Percentiles rank a stretch among this genome's conserved stretches.
These are phyloP conservation scores for Hirtodrosophila alboralis DNA, from an alignment of 2,888 invertebrate genomes.

Conservation along the genomic window DNA sequence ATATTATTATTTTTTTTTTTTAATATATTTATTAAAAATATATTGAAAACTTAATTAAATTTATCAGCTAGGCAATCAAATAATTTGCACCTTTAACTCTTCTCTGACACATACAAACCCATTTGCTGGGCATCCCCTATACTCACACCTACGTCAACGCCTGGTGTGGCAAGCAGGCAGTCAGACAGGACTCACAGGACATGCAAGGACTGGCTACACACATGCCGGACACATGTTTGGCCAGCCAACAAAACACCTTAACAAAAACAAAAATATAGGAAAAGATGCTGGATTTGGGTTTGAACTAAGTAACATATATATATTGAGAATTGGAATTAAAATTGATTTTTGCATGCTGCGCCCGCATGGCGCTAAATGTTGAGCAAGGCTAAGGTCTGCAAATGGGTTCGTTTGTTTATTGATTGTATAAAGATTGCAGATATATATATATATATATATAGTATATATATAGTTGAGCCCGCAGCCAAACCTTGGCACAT, in stretches of 20 bases:
- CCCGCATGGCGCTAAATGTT: constrained; percentile 72
- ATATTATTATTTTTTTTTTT: no score
- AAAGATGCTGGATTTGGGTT: constrained; percentile 14
- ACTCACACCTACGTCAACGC: constrained; percentile 56
- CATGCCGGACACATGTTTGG: constrained; percentile 59
- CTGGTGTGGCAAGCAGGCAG: constrained; percentile 26
- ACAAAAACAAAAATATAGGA: constrained; percentile 21
- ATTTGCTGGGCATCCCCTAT: neutral
- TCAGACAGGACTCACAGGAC: constrained; percentile 5
- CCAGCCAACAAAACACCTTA: constrained; percentile 53
- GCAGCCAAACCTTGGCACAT: constrained; percentile 61
- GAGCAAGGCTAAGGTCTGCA: constrained; percentile 13
- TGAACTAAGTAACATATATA: no score
- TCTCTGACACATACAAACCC: no score
- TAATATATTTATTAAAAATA: no score
- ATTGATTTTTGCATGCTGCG: constrained; percentile 63
- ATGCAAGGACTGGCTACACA: constrained; percentile 24
- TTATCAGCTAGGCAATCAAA: constrained; percentile 11
- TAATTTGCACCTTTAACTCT: neutral
- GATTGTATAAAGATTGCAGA: constrained; percentile 13
- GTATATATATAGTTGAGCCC: constrained; percentile 1
- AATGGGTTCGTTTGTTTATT: constrained; percentile 19
- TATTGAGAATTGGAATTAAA: constrained; percentile 15
- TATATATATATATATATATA: neutral
- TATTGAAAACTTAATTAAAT: neutral